Conservation (phyloP, 2,797 vertebrate species). For the Fratercula arctica region DNA sequence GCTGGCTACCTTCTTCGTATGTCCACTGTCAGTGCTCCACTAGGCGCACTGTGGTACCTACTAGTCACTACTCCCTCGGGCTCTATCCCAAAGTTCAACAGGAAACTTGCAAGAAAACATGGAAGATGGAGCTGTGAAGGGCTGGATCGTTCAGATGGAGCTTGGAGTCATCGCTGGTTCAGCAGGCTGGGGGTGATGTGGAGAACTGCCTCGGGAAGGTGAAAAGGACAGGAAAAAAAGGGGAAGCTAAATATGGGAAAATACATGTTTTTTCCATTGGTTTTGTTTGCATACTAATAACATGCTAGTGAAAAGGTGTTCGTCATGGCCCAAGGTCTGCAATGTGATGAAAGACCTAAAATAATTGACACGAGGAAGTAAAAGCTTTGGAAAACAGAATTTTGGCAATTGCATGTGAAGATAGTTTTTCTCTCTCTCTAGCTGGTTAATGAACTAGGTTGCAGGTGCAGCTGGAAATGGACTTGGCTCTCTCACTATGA, state of each 20-base stretch:
- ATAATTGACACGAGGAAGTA: background rate
- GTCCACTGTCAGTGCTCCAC: background rate
- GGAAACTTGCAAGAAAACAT: background rate
- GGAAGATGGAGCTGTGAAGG: background rate
- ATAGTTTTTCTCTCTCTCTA: background rate
- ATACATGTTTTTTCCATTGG: fast-evolving
- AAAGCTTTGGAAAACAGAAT: background rate
- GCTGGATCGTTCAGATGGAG: background rate
- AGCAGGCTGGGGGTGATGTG: background rate
- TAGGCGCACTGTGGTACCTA: fast-evolving
- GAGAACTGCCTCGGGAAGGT: background rate
- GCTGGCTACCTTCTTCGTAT: background rate
- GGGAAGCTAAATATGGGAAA: background rate
- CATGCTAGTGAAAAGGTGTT: background rate
- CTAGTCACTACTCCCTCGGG: background rate
- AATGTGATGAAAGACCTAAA: background rate
- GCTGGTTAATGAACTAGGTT: background rate
- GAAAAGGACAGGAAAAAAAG: background rate
- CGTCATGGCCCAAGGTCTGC: background rate
- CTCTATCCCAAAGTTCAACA: background rate
- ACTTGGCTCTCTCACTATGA: background rate
- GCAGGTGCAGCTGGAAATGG: background rate
- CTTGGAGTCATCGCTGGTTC: background rate
- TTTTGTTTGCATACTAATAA: background rate
- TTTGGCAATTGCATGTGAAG: background rate